Conservation (phyloP, 2,113 vertebrate species). For the Mugil cephalus region DNA sequence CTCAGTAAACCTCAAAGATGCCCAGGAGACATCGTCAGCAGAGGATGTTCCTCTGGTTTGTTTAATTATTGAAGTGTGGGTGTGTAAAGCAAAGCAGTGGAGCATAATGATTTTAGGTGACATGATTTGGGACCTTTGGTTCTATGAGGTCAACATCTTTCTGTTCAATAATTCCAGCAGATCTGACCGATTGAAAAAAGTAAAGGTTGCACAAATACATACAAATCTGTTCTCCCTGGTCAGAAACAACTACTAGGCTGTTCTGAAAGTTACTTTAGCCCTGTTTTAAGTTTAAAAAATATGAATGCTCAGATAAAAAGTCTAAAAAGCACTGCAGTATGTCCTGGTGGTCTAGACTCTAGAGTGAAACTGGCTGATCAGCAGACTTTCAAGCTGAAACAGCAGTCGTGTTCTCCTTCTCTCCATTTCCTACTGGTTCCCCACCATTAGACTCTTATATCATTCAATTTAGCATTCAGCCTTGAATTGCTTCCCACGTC, state of each 20-base stretch:
- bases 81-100: neutral
- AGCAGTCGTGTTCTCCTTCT: conserved; percentile 40
- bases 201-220: neutral
- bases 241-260: conserved; percentile 34
- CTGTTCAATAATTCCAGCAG: too few species aligned
- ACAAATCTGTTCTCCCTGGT: neutral
- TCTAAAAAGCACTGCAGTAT: conserved; percentile 1
- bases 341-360: conserved; percentile 26
- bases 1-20: too few species aligned
- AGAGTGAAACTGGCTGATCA: conserved; percentile 52
- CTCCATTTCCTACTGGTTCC: conserved; percentile 32
- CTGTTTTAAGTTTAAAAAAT: conserved; percentile 15
- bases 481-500: conserved; percentile 45
- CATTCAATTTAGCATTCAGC: conserved; percentile 52
- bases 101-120: neutral
- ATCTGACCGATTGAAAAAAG: too few species aligned
- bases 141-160: neutral
- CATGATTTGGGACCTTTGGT: neutral
- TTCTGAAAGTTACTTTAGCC: conserved; percentile 35
- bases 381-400: conserved; percentile 53
- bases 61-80: neutral
- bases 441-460: conserved; percentile 60
- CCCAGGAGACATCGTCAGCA: too few species aligned
- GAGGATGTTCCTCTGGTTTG: neutral
- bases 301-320: conserved; percentile 1